Percentiles rank a stretch among this genome's conserved stretches.
Conservation (phyloP, 2,888 invertebrate genomes). For the Agrilus mali region DNA sequence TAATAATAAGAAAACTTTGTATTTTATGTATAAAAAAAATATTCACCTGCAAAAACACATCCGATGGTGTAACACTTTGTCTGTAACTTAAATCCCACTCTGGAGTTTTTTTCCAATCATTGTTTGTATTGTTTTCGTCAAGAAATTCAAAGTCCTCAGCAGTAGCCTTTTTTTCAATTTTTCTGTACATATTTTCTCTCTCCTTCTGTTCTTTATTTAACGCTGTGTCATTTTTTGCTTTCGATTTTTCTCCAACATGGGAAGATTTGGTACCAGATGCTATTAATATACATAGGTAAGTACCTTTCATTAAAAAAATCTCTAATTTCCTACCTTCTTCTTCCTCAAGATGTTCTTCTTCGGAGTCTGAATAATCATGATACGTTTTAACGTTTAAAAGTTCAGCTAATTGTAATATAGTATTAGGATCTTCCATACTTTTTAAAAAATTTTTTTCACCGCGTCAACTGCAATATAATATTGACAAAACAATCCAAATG, state of each 20-base stretch:
- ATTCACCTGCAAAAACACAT: constrained; percentile 75
- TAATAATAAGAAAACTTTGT: background rate
- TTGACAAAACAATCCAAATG: constrained; percentile 3
- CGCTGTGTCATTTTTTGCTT: no score
- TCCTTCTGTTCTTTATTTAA: no score
- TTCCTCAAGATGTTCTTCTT: constrained; percentile 25
- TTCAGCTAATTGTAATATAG: constrained; percentile 27
- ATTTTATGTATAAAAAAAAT: no score
- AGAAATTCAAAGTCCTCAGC: background rate
- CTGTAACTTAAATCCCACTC: constrained; percentile 71
- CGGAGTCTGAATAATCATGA: constrained; percentile 21
- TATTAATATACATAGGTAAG: no score
- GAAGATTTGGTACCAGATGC: background rate
- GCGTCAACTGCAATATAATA: background rate
- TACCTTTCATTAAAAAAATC: no score
- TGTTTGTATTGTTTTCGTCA: background rate
- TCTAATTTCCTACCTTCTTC: constrained; percentile 5
- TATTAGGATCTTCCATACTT: constrained; percentile 16
- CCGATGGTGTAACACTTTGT: constrained; percentile 74
- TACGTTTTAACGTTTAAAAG: constrained; percentile 23
- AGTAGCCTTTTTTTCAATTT: no score
- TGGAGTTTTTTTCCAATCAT: constrained; percentile 52
- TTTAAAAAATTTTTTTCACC: constrained; percentile 15
- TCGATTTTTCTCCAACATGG: background rate
- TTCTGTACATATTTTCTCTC: no score